phyloP scores from a whole-genome alignment of 2,888 invertebrate genomes.

The Drosophila sordidula region DNA sequence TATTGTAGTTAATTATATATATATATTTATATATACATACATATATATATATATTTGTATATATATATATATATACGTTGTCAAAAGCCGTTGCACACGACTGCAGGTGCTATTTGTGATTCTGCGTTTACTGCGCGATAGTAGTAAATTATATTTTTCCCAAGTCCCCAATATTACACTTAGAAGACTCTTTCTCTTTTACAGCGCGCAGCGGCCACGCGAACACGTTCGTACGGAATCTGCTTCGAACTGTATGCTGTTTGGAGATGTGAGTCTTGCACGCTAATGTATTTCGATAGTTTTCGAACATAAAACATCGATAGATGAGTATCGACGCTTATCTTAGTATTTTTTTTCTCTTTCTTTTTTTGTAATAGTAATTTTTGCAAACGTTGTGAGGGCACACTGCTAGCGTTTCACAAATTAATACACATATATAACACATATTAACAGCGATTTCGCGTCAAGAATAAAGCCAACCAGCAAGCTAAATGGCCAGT shows the following conservation, averaged over 20 bases:
- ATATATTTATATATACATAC: conserved; percentile 17
- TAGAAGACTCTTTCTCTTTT: conserved; percentile 69
- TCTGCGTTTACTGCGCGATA: conserved; percentile 39
- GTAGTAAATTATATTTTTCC: conserved; percentile 45
- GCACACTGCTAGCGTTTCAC: conserved; percentile 42
- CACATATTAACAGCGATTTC: conserved; percentile 1
- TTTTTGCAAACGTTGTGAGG: conserved; percentile 34
- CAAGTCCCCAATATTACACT: conserved; percentile 74
- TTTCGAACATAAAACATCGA: conserved; percentile 28
- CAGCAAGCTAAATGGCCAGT: conserved; percentile 60
- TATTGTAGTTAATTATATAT: conserved; percentile 24
- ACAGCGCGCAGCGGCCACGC: conserved; percentile 69
- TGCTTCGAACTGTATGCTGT: conserved; percentile 64
- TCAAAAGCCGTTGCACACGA: conserved; percentile 22
- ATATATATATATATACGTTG: conserved; percentile 14
- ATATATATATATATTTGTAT: conserved; percentile 13
- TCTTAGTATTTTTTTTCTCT: conserved; percentile 14
- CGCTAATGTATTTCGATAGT: conserved; percentile 33
- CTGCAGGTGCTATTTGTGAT: conserved; percentile 28
- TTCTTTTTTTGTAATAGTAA: not conserved
- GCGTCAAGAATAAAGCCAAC: not conserved
- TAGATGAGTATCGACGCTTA: conserved; percentile 5
- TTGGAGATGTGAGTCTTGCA: conserved; percentile 33
- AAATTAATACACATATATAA: conserved; percentile 19
- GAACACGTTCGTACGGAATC: conserved; percentile 61